Conservation (phyloP, 2,797 vertebrate genomes). For the Harpagifer antarcticus region DNA sequence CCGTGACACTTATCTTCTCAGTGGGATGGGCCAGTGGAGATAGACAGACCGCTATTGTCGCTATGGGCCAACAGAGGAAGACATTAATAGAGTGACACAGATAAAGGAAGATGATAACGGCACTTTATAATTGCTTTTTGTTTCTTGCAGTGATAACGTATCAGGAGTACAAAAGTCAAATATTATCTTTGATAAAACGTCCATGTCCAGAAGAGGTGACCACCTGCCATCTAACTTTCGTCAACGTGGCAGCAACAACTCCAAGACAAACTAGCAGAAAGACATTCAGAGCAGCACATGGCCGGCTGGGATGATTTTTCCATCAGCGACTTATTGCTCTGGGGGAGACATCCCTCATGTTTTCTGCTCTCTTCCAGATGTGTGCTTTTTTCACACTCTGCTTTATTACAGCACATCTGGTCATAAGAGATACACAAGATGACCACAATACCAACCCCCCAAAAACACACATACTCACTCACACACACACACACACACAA, state of each 20-base stretch:
- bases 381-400: constrained; percentile 39
- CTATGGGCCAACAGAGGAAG: constrained; percentile 11
- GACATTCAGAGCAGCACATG: constrained; percentile 21
- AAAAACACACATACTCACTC: constrained; percentile 5
- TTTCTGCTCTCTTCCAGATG: constrained; percentile 69
- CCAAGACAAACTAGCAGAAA: constrained; percentile 34
- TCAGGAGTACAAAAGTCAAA: constrained; percentile 18
- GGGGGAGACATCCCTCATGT: constrained; percentile 48
- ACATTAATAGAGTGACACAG: background rate
- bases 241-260: constrained; percentile 8
- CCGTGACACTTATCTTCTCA: constrained; percentile 53
- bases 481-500: background rate
- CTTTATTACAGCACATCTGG: constrained; percentile 69
- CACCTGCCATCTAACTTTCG: background rate
- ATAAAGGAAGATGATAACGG: background rate
- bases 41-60: constrained; percentile 1
- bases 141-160: constrained; percentile 31
- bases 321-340: constrained; percentile 35
- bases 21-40: constrained; percentile 16
- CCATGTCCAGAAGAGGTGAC: background rate
- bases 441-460: too few species aligned
- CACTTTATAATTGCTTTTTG: constrained; percentile 9
- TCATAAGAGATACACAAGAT: constrained; percentile 46
- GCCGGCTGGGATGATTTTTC: constrained; percentile 36
- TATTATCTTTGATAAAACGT: constrained; percentile 15